These are phyloP conservation scores for Sprattus sprattus DNA, from an alignment of 2,113 vertebrate genomes.

Conservation along the genomic window DNA sequence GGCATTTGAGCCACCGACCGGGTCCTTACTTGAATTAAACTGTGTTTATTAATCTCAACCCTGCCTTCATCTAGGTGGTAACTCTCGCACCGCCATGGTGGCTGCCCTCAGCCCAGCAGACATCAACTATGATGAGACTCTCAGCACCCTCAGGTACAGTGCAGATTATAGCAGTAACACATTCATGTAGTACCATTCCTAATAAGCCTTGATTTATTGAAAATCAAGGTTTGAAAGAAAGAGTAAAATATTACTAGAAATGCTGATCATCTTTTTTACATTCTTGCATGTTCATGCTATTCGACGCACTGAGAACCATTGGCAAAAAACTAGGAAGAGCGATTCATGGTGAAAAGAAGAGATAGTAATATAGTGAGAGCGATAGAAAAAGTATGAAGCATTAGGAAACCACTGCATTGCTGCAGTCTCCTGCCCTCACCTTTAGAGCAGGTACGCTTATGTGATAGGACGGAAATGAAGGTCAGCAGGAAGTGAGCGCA, in stretches of 20 bases:
- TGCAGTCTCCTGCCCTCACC: not conserved
- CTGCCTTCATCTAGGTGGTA: conserved; percentile 78
- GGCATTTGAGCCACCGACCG: not conserved
- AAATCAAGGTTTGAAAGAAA: not conserved
- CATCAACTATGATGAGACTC: conserved; percentile 97
- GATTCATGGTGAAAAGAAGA: not conserved
- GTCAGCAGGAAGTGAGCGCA: not conserved
- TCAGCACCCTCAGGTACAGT: conserved; percentile 93
- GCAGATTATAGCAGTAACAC: not conserved
- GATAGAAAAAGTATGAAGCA: conserved; percentile 13
- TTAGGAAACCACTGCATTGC: not conserved
- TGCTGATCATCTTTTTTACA: no score
- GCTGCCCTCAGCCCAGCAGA: conserved; percentile 95
- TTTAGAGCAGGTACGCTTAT: conserved; percentile 14
- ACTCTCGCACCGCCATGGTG: conserved; percentile 96
- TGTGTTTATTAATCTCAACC: not conserved
- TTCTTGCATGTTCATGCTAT: not conserved
- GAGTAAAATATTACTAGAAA: not conserved
- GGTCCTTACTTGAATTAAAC: not conserved
- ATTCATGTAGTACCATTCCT: not conserved
- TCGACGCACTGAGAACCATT: not conserved
- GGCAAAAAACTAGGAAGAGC: not conserved
- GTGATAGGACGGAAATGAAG: not conserved
- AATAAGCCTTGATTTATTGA: not conserved
- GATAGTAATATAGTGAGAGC: not conserved